Evolutionary conservation across 1,140 invertebrate species (phyloP), one percentile per base, ranked within the genome.

Genomic region (Wasmannia auropunctata): DNA sequence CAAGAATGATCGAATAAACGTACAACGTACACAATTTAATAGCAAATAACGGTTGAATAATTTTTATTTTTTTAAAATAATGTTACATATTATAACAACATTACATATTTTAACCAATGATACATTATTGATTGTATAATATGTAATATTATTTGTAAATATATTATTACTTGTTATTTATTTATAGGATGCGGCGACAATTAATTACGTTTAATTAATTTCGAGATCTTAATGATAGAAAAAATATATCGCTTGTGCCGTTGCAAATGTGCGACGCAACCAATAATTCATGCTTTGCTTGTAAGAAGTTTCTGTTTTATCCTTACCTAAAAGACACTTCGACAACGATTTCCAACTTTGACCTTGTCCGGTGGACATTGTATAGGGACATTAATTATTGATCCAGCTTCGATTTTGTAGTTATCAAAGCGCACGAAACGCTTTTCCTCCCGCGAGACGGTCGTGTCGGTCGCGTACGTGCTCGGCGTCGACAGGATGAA

Each of bases 311-410:
- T n/a, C 19, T 11, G 14, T 16, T 25, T 81, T 51, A 58, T 16
- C 28, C 86, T 91, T 88, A 93, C 90, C 91, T 92, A 94, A 69
- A 92, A 93, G 56, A 93, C 46, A 3, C 79, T 90, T 11, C 94
- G 91, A 85, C 94, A 95, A 1, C 93, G 92, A 56, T 92, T 92
- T 34, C 92, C 93, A 43, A 94, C 74, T 80, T 85, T 92, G 2
- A 92, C 40, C 22, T 65, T 92, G 19, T 90, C 88, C 8, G 90
- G 81, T 2, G 92, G 93, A 85, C 94, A 95, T 37, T 92, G 80
- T 14, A 92, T 19, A 4, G 94, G 94, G 0, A 94, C 91, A 63
- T 93, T 92, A 83, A 95, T 95, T 51, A 95, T 92, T 7, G 93
- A 92, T 31, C 92, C 90, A 0, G 34, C 49, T 31, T 92, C 81